Evolutionary conservation across 2,797 vertebrate genomes (phyloP).

Genomic region (Hipposideros larvatus): DNA sequence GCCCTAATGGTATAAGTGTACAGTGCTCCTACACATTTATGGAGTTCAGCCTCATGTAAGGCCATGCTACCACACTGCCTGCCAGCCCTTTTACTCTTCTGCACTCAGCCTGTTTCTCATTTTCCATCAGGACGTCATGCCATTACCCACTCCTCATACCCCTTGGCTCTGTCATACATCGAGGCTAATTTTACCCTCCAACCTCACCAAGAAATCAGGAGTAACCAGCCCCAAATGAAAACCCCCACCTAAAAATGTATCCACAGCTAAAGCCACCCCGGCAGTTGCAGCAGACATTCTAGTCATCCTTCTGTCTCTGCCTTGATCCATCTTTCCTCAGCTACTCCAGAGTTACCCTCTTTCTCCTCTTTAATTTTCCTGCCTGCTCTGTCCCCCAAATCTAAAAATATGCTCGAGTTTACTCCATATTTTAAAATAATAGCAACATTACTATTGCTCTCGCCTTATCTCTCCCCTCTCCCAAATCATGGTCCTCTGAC

Average conservation of each 20-base stretch:
- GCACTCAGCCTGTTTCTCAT: neutral
- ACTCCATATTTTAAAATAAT: neutral
- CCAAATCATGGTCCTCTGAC: neutral
- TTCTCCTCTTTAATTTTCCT: neutral
- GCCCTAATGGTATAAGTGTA: too few species aligned
- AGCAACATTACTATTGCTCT: neutral
- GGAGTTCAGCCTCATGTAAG: neutral
- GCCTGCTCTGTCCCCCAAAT: neutral
- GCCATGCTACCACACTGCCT: fast-evolving
- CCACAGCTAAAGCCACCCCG: neutral
- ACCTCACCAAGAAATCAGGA: neutral
- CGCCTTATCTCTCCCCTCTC: neutral
- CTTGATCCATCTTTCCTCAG: neutral
- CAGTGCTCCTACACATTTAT: fast-evolving
- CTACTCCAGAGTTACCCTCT: neutral
- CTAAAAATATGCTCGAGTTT: neutral
- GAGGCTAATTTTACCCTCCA: neutral
- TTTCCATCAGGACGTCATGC: neutral
- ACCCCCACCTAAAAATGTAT: neutral
- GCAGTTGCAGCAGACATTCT: too few species aligned
- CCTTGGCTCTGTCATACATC: neutral
- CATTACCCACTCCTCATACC: neutral
- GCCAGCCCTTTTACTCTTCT: neutral
- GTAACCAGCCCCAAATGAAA: neutral
- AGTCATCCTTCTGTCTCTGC: too few species aligned